Evolutionary conservation across 2,113 vertebrate species (phyloP).

Genomic region (Garra rufa): DNA sequence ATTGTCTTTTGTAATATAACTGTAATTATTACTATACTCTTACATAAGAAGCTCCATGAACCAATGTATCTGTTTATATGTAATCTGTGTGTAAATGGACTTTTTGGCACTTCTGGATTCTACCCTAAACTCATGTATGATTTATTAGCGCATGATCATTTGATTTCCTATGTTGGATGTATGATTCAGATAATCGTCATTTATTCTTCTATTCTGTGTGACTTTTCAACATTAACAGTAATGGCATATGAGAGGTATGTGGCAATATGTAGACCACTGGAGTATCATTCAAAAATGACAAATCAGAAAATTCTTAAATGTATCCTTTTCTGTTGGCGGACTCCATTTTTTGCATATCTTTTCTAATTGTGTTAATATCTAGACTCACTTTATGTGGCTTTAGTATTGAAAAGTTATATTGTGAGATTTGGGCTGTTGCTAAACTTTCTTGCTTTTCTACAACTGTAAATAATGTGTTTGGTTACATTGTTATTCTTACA

Average conservation of each 20-base stretch:
- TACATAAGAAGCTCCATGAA: conserved; percentile 49
- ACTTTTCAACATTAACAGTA: conserved; percentile 53
- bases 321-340: conserved; percentile 48
- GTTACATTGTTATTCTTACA: too few relatives aligned
- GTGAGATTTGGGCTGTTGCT: conserved; percentile 41
- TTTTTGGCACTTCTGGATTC: conserved; percentile 66
- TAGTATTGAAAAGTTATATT: conserved; percentile 55
- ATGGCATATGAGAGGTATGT: conserved; percentile 59
- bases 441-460: conserved; percentile 51
- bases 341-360: conserved; percentile 40
- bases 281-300: conserved; percentile 56
- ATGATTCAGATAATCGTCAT: conserved; percentile 45
- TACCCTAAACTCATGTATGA: conserved; percentile 54
- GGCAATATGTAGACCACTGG: conserved; percentile 54
- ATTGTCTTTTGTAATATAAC: conserved; percentile 43
- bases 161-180: conserved; percentile 48
- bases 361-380: conserved; percentile 28
- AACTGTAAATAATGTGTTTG: conserved; percentile 1
- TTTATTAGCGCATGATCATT: conserved; percentile 38
- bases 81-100: conserved; percentile 64
- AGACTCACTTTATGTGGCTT: conserved; percentile 50
- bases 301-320: conserved; percentile 39
- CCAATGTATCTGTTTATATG: conserved; percentile 68
- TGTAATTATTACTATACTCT: conserved; percentile 39
- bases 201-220: conserved; percentile 55